Percentiles rank a stretch among this genome's conserved stretches.
Conservation (phyloP, 2,113 vertebrate species). For the Clinocottus analis region DNA sequence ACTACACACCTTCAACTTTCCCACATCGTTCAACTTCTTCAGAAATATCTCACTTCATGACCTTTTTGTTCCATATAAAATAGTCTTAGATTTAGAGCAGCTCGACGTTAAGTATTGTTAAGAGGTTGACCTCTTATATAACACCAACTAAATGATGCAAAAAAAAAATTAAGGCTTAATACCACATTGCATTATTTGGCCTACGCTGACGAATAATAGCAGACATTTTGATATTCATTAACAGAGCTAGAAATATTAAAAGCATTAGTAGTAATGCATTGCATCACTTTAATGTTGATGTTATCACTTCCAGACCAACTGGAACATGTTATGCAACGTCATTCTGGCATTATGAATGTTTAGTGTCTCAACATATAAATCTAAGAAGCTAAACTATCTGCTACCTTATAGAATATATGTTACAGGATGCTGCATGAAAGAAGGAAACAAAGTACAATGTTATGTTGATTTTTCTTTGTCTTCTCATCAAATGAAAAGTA, state of each 20-base stretch:
- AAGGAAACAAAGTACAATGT: not conserved
- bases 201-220: not conserved
- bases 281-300: not conserved
- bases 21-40: not conserved
- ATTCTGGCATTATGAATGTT: constrained; percentile 13
- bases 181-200: not conserved
- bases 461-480: not conserved
- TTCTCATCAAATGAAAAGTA: not conserved
- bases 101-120: constrained; percentile 32
- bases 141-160: constrained; percentile 21
- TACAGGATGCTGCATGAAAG: not conserved
- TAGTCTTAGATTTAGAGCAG: constrained; percentile 19
- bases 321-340: not conserved
- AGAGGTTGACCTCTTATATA: constrained; percentile 37
- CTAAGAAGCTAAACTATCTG: not conserved
- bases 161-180: constrained; percentile 25
- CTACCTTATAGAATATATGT: not conserved
- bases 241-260: not conserved
- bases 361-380: not conserved
- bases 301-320: not conserved
- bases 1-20: not conserved
- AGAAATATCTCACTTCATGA: not conserved
- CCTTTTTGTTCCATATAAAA: constrained; percentile 24
- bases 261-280: not conserved
- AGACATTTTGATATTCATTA: constrained; percentile 28